phyloP scores from a whole-genome alignment of 2,797 vertebrate species.

The Diplodus sargus region DNA sequence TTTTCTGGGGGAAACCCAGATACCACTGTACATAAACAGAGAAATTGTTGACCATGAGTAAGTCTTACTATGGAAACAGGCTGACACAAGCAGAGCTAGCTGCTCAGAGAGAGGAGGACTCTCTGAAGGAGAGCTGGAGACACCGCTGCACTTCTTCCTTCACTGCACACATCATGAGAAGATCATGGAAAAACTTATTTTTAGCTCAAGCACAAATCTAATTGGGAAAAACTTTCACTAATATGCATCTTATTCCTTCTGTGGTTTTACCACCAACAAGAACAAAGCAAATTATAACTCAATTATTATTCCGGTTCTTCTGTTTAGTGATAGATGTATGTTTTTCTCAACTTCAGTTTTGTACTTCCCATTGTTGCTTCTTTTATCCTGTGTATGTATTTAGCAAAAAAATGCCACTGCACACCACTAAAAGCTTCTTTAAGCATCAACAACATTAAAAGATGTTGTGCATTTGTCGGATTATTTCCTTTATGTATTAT shows the following conservation, averaged over 20 bases:
- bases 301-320: neutral
- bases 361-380: neutral
- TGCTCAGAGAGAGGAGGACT: neutral
- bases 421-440: constrained; percentile 11
- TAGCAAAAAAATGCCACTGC: constrained; percentile 9
- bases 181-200: neutral
- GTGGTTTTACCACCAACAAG: neutral
- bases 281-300: neutral
- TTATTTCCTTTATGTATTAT: constrained; percentile 27
- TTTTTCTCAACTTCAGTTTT: neutral
- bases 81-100: neutral
- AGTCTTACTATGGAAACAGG: neutral
- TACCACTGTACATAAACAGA: neutral
- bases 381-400: neutral
- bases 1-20: too few species aligned
- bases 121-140: neutral
- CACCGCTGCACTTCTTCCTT: neutral
- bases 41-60: neutral
- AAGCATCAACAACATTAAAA: neutral
- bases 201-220: too few species aligned
- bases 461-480: constrained; percentile 2
- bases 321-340: neutral
- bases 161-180: neutral
- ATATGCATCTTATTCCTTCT: neutral
- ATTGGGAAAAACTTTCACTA: neutral